phyloP scores from a whole-genome alignment of 2,888 invertebrate species.

The Campoletis raptor region DNA sequence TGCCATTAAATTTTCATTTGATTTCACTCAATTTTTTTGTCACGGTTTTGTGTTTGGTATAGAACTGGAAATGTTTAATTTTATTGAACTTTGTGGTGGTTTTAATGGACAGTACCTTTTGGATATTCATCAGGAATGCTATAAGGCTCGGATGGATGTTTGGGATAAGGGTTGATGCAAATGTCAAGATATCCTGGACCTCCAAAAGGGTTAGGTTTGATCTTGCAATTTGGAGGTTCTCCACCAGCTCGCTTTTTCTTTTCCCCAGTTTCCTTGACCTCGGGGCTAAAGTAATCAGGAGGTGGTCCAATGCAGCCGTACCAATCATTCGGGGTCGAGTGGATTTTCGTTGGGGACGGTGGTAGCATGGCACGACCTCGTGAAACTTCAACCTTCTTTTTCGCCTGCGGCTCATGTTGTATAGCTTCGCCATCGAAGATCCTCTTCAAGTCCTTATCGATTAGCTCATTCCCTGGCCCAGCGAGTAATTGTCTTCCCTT shows the following conservation, averaged over 20 bases:
- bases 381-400: slow-evolving; percentile 37
- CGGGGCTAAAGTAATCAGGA: slow-evolving; percentile 78
- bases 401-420: slow-evolving; percentile 16
- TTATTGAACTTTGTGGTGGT: neutral
- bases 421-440: slow-evolving; percentile 84
- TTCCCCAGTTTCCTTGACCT: slow-evolving; percentile 51
- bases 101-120: slow-evolving; percentile 17
- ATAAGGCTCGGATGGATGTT: slow-evolving; percentile 73
- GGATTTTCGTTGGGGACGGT: slow-evolving; percentile 82
- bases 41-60: neutral
- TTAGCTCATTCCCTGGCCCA: slow-evolving; percentile 81
- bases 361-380: slow-evolving; percentile 67
- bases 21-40: neutral
- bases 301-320: slow-evolving; percentile 85
- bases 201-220: slow-evolving; percentile 81
- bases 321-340: slow-evolving; percentile 86
- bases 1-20: neutral
- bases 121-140: slow-evolving; percentile 60
- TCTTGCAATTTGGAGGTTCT: slow-evolving; percentile 75
- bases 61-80: neutral
- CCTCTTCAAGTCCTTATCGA: slow-evolving; percentile 84
- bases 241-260: slow-evolving; percentile 64
- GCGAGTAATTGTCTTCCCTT: slow-evolving; percentile 74
- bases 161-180: slow-evolving; percentile 85
- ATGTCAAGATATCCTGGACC: slow-evolving; percentile 86